Evolutionary conservation across 1,140 invertebrate genomes (phyloP).

Genomic region (Lordiphosa clarofinis): DNA sequence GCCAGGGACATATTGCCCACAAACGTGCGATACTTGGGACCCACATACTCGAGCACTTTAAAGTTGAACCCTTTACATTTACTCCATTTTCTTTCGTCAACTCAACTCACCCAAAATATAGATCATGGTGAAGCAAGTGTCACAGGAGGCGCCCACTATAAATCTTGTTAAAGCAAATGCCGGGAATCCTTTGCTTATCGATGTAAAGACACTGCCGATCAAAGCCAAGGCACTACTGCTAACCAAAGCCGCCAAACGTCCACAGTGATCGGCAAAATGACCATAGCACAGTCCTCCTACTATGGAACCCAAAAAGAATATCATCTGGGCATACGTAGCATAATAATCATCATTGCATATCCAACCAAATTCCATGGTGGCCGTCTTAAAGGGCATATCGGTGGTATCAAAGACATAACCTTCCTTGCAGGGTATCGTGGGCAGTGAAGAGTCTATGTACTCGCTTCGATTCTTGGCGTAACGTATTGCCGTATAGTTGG

Average conservation of each 20-base stretch:
- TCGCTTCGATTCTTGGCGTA: constrained; percentile 78
- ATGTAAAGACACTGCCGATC: constrained; percentile 86
- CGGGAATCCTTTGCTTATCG: constrained; percentile 84
- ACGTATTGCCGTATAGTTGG: constrained; percentile 83
- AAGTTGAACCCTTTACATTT: constrained; percentile 12
- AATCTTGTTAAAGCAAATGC: constrained; percentile 87
- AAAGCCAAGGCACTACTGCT: constrained; percentile 88
- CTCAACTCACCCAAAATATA: constrained; percentile 88
- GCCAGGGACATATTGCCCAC: constrained; percentile 93
- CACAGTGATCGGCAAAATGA: constrained; percentile 89
- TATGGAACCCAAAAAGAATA: constrained; percentile 92
- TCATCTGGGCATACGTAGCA: constrained; percentile 86
- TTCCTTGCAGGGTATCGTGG: constrained; percentile 81
- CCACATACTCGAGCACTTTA: constrained; percentile 91
- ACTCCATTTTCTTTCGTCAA: too few relatives aligned
- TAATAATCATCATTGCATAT: constrained; percentile 88
- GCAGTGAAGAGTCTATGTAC: constrained; percentile 82
- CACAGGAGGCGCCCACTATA: constrained; percentile 90
- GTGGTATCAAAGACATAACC: constrained; percentile 87
- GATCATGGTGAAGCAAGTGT: constrained; percentile 95
- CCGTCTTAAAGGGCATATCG: constrained; percentile 86
- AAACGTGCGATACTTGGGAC: constrained; percentile 90
- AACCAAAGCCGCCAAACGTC: constrained; percentile 89
- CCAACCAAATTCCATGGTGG: constrained; percentile 89
- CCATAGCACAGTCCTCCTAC: constrained; percentile 90